phyloP scores from a whole-genome alignment of 1,140 invertebrate species.

The Epicauta chinensis region DNA sequence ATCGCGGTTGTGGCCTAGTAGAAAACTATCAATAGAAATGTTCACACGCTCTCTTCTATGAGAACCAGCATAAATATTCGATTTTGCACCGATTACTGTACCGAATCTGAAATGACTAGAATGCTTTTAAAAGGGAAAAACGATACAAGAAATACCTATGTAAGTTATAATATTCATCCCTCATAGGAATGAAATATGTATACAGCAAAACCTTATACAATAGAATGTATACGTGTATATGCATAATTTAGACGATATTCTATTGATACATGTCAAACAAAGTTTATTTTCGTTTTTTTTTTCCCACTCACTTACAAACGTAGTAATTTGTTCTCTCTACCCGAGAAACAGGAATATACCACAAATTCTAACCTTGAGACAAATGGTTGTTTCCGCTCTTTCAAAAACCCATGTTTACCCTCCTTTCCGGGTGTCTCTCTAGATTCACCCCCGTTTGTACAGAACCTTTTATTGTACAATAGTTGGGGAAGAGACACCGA shows the following conservation, averaged over 20 bases:
- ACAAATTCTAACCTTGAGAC: slow-evolving; percentile 15
- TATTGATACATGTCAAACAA: slow-evolving; percentile 21
- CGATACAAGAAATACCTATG: slow-evolving; percentile 3
- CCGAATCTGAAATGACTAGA: slow-evolving; percentile 13
- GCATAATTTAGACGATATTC: slow-evolving; percentile 7
- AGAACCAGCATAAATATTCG: slow-evolving; percentile 14
- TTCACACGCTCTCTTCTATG: background rate
- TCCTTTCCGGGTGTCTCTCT: background rate
- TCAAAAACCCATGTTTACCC: slow-evolving; percentile 12
- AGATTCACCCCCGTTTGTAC: too few species aligned
- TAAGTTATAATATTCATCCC: slow-evolving; percentile 27
- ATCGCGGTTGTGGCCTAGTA: too few species aligned
- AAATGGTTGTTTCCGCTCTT: slow-evolving; percentile 17
- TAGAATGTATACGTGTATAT: too few species aligned
- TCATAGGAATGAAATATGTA: slow-evolving; percentile 19
- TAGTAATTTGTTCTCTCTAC: too few species aligned
- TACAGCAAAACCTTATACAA: too few species aligned
- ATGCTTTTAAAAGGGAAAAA: slow-evolving; percentile 10
- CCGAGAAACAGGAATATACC: slow-evolving; percentile 9
- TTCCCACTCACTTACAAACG: slow-evolving; percentile 5
- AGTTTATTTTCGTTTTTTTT: slow-evolving; percentile 10
- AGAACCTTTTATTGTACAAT: too few species aligned
- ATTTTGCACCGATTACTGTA: slow-evolving; percentile 9
- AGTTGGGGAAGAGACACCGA: too few species aligned
- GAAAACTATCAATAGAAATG: too few species aligned